A percentile compares a stretch with the other conserved stretches of the same genome.
Evolutionary conservation across 2,797 vertebrate species (phyloP).

Genomic region (Megalops cyprinoides): DNA sequence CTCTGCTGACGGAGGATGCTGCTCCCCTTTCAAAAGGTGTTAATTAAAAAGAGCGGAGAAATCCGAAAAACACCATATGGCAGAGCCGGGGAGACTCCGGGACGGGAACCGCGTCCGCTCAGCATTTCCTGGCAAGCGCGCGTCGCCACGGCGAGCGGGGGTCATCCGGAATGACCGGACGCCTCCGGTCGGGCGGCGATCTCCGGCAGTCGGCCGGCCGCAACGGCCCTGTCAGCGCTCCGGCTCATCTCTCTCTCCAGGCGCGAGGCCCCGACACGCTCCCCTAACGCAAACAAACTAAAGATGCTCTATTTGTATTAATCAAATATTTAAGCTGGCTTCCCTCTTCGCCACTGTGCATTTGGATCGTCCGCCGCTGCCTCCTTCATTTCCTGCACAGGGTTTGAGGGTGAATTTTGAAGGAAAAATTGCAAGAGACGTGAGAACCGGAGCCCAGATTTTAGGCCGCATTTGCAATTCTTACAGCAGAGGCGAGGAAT

Average conservation of each 20-base stretch:
- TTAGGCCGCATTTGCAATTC: not conserved
- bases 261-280: too few species aligned
- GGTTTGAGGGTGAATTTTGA: not conserved
- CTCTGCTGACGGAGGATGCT: not conserved
- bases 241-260: too few species aligned
- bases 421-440: not conserved
- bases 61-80: conserved; percentile 25
- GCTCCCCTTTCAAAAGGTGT: conserved; percentile 17
- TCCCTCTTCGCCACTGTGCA: not conserved
- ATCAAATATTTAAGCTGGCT: not conserved
- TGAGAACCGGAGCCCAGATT: not conserved
- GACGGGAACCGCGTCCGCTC: too few species aligned
- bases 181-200: not conserved
- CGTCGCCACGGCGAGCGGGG: not conserved
- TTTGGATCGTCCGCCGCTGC: not conserved
- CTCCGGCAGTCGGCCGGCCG: too few species aligned
- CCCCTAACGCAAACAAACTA: too few species aligned
- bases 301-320: not conserved
- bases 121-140: too few species aligned
- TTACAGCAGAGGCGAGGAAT: not conserved
- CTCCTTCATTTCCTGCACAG: not conserved
- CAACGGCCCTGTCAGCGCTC: too few species aligned
- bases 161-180: too few species aligned
- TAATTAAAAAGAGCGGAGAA: conserved; percentile 25
- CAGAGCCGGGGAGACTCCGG: not conserved